phyloP scores from a whole-genome alignment of 2,113 vertebrate genomes.

The Pipa parva region DNA sequence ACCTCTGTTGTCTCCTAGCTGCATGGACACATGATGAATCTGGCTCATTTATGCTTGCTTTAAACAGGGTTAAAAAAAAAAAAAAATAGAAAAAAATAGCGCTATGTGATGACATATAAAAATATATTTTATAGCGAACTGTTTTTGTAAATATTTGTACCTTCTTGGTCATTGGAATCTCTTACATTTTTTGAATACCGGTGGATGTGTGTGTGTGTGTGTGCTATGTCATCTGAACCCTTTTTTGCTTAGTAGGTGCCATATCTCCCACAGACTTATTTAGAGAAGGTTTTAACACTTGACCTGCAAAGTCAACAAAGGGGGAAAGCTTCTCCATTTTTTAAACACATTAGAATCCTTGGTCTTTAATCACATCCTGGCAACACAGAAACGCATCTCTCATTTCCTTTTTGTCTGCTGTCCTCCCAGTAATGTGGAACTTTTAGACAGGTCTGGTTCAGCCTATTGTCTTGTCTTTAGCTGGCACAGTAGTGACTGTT shows the following conservation, averaged over 20 bases:
- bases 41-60: too few species aligned
- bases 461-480: conserved; percentile 47
- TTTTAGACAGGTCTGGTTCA: conserved; percentile 47
- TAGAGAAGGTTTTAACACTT: conserved; percentile 60
- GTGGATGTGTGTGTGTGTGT: too few species aligned
- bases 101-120: too few species aligned
- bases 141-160: too few species aligned
- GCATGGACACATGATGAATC: too few species aligned
- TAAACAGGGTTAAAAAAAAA: too few species aligned
- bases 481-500: conserved; percentile 54
- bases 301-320: conserved; percentile 60
- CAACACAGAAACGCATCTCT: conserved; percentile 56
- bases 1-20: too few species aligned
- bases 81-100: too few species aligned
- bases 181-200: too few species aligned
- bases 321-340: conserved; percentile 51
- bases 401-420: conserved; percentile 58
- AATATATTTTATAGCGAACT: too few species aligned
- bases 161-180: too few species aligned
- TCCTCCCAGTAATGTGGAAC: conserved; percentile 50
- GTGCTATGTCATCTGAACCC: too few species aligned
- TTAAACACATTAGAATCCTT: conserved; percentile 59
- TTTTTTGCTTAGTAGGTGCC: conserved; percentile 18
- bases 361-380: conserved; percentile 59
- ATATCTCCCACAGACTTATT: conserved; percentile 47